Conservation (phyloP, 2,113 vertebrate genomes). For the Oriolus oriolus region DNA sequence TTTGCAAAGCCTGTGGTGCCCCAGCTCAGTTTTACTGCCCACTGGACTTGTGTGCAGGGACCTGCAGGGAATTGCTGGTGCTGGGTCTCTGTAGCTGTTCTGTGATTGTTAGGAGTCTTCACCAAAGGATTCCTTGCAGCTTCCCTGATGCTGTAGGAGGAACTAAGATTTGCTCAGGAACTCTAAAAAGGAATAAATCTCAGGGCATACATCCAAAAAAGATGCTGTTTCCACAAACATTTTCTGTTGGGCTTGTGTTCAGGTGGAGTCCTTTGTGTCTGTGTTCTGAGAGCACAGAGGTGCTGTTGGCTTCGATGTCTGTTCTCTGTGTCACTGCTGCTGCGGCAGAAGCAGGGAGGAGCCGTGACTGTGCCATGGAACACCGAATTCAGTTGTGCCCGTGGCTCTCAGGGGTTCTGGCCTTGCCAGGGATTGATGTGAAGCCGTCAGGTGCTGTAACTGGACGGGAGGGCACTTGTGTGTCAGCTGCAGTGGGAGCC, state of each 20-base stretch:
- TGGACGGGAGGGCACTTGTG: background rate
- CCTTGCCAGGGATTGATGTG: background rate
- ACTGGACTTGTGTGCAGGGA: fast-evolving
- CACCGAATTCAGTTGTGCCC: fast-evolving
- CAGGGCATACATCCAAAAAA: fast-evolving
- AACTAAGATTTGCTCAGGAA: background rate
- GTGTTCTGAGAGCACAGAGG: background rate
- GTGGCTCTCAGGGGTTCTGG: background rate
- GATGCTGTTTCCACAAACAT: background rate
- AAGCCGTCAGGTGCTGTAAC: background rate
- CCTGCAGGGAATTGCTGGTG: background rate
- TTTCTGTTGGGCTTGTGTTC: background rate
- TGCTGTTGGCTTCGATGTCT: background rate
- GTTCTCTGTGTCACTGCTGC: background rate
- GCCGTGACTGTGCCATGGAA: background rate
- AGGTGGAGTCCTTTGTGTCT: background rate
- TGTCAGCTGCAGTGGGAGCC: background rate
- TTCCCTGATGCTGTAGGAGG: background rate
- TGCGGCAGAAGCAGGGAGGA: background rate
- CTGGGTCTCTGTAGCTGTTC: background rate
- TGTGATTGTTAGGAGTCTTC: background rate
- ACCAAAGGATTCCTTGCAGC: background rate
- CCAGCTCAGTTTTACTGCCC: background rate
- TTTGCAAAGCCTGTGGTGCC: background rate
- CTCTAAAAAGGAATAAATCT: background rate